phyloP scores from a whole-genome alignment of 2,113 vertebrate genomes.

The Microcebus lehilahytsara region DNA sequence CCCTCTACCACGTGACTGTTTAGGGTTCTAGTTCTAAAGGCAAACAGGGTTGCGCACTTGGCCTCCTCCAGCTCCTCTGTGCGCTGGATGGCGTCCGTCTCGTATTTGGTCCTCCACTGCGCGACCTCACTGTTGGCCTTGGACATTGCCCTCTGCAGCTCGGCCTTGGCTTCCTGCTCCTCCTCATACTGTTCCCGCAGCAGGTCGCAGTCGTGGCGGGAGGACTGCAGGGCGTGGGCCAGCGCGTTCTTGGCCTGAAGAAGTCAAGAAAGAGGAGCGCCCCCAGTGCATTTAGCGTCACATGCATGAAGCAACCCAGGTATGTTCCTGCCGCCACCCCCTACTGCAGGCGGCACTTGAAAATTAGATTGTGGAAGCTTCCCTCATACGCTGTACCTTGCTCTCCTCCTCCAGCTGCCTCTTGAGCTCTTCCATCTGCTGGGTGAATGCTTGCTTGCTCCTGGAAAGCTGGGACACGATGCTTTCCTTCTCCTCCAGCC shows the following conservation, averaged over 20 bases:
- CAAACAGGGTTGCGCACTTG: slow-evolving; percentile 88
- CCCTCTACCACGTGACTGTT: too few species aligned
- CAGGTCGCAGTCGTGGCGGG: slow-evolving; percentile 88
- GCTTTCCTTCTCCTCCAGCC: slow-evolving; percentile 84
- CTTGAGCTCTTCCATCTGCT: slow-evolving; percentile 86
- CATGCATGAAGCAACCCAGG: background rate
- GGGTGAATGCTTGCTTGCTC: slow-evolving; percentile 83
- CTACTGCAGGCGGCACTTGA: background rate
- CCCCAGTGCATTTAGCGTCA: background rate
- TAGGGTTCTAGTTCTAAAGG: too few species aligned
- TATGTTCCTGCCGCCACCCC: background rate
- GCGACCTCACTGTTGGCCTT: too few species aligned
- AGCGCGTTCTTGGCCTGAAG: slow-evolving; percentile 87
- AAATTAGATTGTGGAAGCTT: background rate
- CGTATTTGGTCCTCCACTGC: too few species aligned
- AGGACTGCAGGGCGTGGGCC: slow-evolving; percentile 88
- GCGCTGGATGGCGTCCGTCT: too few species aligned
- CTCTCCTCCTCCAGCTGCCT: slow-evolving; percentile 86
- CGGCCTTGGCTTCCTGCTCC: slow-evolving; percentile 88
- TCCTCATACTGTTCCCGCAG: slow-evolving; percentile 91
- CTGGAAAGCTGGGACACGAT: slow-evolving; percentile 82
- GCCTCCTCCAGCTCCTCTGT: slow-evolving; percentile 94
- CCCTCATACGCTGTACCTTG: slow-evolving; percentile 75
- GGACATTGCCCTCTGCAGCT: too few species aligned
- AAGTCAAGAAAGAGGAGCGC: background rate